phyloP scores from a whole-genome alignment of 2,888 invertebrate genomes.

The Nomada flava region DNA sequence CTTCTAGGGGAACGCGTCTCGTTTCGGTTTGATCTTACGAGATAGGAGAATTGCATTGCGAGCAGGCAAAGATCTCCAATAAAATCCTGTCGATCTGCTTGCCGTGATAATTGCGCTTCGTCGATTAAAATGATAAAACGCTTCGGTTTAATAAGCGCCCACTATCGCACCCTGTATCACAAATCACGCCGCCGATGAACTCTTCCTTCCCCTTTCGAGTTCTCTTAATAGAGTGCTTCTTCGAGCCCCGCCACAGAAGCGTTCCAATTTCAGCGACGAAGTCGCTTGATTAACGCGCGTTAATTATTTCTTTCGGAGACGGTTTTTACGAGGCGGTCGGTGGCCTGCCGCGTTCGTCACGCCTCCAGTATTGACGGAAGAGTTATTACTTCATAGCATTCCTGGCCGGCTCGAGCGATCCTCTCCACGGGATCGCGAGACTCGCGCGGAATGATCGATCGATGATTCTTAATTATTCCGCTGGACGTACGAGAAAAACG shows the following conservation, averaged over 20 bases:
- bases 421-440: conserved; percentile 55
- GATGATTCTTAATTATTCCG: conserved; percentile 64
- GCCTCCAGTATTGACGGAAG: conserved; percentile 67
- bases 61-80: background rate
- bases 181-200: conserved; percentile 19
- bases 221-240: conserved; percentile 39
- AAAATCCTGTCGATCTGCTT: background rate
- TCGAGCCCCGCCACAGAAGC: background rate
- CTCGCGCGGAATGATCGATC: conserved; percentile 66
- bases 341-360: conserved; percentile 66
- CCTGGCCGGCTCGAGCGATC: conserved; percentile 44
- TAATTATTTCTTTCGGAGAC: conserved; percentile 70
- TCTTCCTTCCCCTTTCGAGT: conserved; percentile 23
- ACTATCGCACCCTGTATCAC: background rate
- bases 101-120: background rate
- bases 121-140: background rate
- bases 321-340: conserved; percentile 67
- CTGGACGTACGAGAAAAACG: conserved; percentile 39
- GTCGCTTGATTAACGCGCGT: conserved; percentile 73
- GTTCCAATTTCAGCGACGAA: conserved; percentile 38
- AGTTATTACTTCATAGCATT: conserved; percentile 67
- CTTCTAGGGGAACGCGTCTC: background rate
- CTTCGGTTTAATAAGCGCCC: background rate
- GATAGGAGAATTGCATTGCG: background rate
- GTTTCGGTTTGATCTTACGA: background rate